These are phyloP conservation scores for Macrochelys suwanniensis DNA, from an alignment of 2,797 vertebrate genomes.

Conservation along the genomic window DNA sequence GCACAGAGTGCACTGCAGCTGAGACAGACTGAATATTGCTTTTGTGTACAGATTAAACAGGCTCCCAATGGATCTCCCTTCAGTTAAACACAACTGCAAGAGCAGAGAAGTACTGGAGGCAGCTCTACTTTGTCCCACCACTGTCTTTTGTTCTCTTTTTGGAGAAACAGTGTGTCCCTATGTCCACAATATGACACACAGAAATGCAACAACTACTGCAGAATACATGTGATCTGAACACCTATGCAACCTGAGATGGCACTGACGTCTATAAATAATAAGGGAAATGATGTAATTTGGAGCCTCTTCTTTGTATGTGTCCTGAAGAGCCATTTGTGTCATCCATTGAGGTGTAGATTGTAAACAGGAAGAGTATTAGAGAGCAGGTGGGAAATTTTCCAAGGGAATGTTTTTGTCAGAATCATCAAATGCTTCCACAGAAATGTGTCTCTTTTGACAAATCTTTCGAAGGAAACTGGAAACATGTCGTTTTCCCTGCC, in stretches of 20 bases:
- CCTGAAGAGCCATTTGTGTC: too few relatives aligned
- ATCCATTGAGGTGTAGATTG: too few relatives aligned
- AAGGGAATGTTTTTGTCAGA: too few relatives aligned
- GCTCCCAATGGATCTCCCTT: constrained; percentile 1
- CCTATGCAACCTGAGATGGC: not conserved
- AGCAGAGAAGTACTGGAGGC: not conserved
- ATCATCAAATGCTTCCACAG: too few relatives aligned
- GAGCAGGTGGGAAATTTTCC: too few relatives aligned
- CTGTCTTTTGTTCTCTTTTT: not conserved
- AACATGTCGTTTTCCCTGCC: too few relatives aligned
- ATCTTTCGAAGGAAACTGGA: too few relatives aligned
- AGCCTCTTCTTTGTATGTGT: too few relatives aligned
- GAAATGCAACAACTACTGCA: not conserved
- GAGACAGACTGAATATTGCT: not conserved
- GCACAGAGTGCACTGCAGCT: not conserved
- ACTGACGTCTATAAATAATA: fast-evolving
- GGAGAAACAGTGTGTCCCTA: not conserved
- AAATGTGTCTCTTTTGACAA: too few relatives aligned
- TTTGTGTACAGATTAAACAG: not conserved
- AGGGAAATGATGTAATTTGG: fast-evolving
- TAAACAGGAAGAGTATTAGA: too few relatives aligned
- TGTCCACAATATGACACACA: not conserved
- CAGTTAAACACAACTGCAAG: not conserved
- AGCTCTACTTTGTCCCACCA: not conserved
- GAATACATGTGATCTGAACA: fast-evolving